Percentiles rank a stretch among this genome's conserved stretches.
These are phyloP conservation scores for Chiloscyllium plagiosum DNA, from an alignment of 2,113 vertebrate genomes.

Conservation along the genomic window DNA sequence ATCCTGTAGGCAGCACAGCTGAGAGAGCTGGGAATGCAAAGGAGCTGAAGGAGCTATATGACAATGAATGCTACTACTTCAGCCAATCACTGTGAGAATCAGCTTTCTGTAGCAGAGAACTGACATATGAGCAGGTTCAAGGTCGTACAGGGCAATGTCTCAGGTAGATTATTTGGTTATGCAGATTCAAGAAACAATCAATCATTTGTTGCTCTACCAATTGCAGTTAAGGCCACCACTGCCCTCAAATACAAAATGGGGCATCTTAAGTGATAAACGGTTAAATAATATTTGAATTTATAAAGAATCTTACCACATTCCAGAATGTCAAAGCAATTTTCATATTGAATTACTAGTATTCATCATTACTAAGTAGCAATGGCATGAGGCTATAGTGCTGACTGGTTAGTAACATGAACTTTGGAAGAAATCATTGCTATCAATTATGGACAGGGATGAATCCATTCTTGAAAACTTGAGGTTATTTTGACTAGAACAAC, in stretches of 20 bases:
- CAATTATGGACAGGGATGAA: neutral
- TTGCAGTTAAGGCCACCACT: neutral
- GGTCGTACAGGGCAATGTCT: neutral
- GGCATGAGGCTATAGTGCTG: neutral
- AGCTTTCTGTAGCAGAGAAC: neutral
- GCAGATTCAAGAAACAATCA: neutral
- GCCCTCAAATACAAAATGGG: neutral
- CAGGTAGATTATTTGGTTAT: neutral
- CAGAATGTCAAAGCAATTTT: neutral
- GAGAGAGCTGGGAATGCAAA: neutral
- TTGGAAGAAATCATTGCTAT: neutral
- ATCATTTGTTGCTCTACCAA: neutral
- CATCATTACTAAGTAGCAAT: neutral
- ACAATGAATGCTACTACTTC: neutral
- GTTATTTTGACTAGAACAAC: neutral
- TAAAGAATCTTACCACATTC: neutral
- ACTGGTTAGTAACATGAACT: neutral
- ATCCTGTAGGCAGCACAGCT: neutral
- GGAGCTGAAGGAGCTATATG: neutral
- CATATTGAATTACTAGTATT: neutral
- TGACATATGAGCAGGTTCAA: neutral
- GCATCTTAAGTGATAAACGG: neutral
- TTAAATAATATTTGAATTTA: neutral
- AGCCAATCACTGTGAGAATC: neutral
- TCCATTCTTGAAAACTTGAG: neutral